Conservation (phyloP, 2,797 vertebrate genomes). For the Sphenodon punctatus region DNA sequence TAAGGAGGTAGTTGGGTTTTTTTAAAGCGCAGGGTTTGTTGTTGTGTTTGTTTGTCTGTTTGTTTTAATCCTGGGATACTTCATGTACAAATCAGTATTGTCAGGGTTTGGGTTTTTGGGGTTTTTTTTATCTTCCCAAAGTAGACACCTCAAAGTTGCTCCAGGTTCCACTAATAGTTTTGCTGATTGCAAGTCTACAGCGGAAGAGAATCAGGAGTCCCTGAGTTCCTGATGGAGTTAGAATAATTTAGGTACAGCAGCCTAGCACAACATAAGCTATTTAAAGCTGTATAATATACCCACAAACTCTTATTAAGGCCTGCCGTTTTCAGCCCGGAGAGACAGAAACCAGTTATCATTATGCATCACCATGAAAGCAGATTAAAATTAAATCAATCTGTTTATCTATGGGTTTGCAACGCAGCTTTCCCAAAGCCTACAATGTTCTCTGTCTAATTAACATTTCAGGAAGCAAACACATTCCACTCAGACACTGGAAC, state of each 20-base stretch:
- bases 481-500: slow-evolving; percentile 26
- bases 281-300: slow-evolving; percentile 74
- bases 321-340: slow-evolving; percentile 66
- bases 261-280: slow-evolving; percentile 69
- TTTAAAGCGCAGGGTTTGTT: no score
- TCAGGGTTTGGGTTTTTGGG: no score
- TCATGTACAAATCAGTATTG: neutral
- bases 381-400: slow-evolving; percentile 81
- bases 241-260: slow-evolving; percentile 68
- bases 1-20: no score
- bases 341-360: slow-evolving; percentile 71
- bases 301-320: slow-evolving; percentile 71
- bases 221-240: slow-evolving; percentile 41
- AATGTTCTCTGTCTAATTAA: slow-evolving; percentile 69
- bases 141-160: slow-evolving; percentile 17
- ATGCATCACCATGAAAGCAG: slow-evolving; percentile 75
- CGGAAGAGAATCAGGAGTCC: slow-evolving; percentile 61
- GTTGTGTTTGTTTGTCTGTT: no score
- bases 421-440: slow-evolving; percentile 59
- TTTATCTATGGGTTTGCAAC: slow-evolving; percentile 71
- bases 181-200: slow-evolving; percentile 65
- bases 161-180: slow-evolving; percentile 43
- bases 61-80: neutral
- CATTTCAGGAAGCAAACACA: slow-evolving; percentile 65
- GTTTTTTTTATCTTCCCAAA: slow-evolving; percentile 38